phyloP scores from a whole-genome alignment of 2,888 invertebrate species.

The Hedychridium roseum region DNA sequence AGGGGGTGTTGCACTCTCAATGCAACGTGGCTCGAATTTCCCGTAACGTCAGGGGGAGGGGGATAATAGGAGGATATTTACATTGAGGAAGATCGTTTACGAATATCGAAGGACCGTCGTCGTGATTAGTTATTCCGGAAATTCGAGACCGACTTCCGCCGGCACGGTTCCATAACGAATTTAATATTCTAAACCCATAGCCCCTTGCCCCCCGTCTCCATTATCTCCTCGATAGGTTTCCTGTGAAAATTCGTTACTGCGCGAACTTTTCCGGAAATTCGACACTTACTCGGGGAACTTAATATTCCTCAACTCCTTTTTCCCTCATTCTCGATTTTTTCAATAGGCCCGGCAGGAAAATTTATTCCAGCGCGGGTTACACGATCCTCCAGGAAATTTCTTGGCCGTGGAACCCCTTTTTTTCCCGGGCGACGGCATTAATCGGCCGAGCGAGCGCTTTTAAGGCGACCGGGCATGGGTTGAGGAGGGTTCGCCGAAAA shows the following conservation, averaged over 20 bases:
- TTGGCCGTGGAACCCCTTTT: slow-evolving; percentile 23
- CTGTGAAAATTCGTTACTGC: no score
- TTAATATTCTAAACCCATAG: no score
- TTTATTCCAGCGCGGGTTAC: neutral
- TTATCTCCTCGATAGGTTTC: no score
- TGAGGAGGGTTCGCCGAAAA: slow-evolving; percentile 22
- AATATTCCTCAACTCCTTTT: no score
- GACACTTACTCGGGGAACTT: neutral
- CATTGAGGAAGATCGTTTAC: slow-evolving; percentile 25
- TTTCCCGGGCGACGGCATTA: slow-evolving; percentile 25
- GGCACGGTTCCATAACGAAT: no score
- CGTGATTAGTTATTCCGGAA: slow-evolving; percentile 31
- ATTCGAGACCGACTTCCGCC: slow-evolving; percentile 12
- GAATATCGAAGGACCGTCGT: slow-evolving; percentile 8
- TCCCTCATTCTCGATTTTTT: no score
- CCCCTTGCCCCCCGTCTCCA: no score
- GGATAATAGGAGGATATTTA: slow-evolving; percentile 22
- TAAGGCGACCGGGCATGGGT: no score
- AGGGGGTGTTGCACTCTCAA: neutral
- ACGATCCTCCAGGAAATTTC: neutral
- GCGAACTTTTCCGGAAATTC: neutral
- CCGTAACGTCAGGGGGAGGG: neutral
- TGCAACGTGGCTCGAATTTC: neutral
- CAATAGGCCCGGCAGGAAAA: no score
- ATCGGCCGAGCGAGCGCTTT: slow-evolving; percentile 31